Conservation (phyloP, 2,797 vertebrate species). For the Thaleichthys pacificus region DNA sequence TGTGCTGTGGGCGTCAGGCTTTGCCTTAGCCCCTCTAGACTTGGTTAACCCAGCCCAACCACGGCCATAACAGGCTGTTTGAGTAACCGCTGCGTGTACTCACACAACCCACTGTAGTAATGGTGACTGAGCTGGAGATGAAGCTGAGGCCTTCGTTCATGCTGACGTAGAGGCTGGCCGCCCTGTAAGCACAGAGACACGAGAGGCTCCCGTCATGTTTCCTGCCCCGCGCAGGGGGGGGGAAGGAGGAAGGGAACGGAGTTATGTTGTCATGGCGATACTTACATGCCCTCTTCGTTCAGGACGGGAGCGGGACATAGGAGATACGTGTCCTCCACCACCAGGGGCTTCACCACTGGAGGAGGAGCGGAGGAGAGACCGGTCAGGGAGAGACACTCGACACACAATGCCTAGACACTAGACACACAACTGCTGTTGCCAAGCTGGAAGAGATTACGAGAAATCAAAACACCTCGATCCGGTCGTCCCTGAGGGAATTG, state of each 20-base stretch:
- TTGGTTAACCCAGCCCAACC: no score
- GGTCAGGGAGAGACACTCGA: slow-evolving; percentile 8
- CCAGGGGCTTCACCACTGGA: slow-evolving; percentile 90
- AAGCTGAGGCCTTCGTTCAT: slow-evolving; percentile 98
- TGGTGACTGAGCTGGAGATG: slow-evolving; percentile 97
- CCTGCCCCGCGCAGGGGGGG: no score
- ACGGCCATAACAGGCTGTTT: no score
- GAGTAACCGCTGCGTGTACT: slow-evolving; percentile 65
- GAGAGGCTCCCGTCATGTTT: not conserved
- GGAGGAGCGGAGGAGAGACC: slow-evolving; percentile 14
- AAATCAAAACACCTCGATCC: no score
- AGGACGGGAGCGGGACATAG: slow-evolving; percentile 94
- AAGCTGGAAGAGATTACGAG: no score
- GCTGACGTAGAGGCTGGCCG: slow-evolving; percentile 94
- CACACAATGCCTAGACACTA: not conserved
- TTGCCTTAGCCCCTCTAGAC: no score
- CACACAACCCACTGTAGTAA: slow-evolving; percentile 95
- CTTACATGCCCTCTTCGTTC: slow-evolving; percentile 94
- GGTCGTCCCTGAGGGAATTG: no score
- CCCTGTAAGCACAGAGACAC: slow-evolving; percentile 67
- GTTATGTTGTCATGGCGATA: slow-evolving; percentile 32
- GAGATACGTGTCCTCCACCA: slow-evolving; percentile 93
- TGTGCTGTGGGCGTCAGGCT: no score
- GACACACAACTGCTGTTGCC: no score
- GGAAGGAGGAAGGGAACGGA: no score